These are phyloP conservation scores for Characodon lateralis DNA, from an alignment of 2,797 vertebrate species.

Conservation along the genomic window DNA sequence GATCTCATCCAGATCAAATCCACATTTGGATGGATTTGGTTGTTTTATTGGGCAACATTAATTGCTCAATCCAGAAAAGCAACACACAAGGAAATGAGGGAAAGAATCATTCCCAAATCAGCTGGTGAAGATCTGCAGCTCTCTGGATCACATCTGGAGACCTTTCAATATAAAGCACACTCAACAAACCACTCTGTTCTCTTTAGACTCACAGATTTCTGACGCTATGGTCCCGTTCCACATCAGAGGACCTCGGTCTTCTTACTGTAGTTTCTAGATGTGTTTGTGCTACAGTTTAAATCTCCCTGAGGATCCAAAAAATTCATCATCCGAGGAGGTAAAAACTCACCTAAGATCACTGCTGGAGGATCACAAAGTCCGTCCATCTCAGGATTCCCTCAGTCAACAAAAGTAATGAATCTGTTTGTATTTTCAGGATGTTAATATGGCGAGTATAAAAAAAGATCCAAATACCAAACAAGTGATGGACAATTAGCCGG, in stretches of 20 bases:
- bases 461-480: no score
- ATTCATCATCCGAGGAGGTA: background rate
- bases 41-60: no score
- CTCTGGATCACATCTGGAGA: background rate
- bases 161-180: constrained; percentile 10
- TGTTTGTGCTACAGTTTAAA: background rate
- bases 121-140: background rate
- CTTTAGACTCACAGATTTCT: no score
- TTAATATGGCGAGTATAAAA: no score
- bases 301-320: background rate
- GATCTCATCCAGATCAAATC: no score
- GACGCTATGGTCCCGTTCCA: background rate
- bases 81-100: no score
- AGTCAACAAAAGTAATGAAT: background rate
- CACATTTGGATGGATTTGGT: no score
- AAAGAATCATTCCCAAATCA: background rate
- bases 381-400: background rate
- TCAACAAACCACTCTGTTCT: background rate
- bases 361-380: background rate
- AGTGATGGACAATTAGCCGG: no score
- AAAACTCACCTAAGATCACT: background rate
- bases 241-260: background rate
- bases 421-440: no score
- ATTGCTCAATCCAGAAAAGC: no score
- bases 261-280: background rate